Percentiles rank a stretch among this genome's conserved stretches.
These are phyloP conservation scores for Balanococcus diminutus DNA, from an alignment of 2,888 invertebrate genomes.

Conservation along the genomic window DNA sequence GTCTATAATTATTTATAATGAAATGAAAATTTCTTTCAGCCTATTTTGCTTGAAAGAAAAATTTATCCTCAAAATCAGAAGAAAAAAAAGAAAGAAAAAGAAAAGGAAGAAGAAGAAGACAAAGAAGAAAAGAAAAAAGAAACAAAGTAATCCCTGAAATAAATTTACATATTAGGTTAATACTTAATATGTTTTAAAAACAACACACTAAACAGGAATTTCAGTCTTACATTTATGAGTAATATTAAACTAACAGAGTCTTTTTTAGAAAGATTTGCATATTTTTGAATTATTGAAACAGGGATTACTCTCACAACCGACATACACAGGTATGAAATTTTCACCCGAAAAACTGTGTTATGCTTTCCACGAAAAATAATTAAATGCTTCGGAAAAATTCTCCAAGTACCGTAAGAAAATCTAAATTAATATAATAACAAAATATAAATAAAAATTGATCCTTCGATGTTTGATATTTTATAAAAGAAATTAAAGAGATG, in stretches of 20 bases:
- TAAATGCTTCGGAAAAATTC: neutral
- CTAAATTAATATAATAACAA: slow-evolving; percentile 15
- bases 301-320: slow-evolving; percentile 31
- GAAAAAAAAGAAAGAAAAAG: neutral
- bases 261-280: slow-evolving; percentile 1
- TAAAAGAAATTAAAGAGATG: slow-evolving; percentile 8
- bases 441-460: slow-evolving; percentile 38
- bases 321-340: neutral
- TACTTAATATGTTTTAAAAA: neutral
- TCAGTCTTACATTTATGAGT: slow-evolving; percentile 33
- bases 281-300: neutral
- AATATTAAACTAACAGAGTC: neutral
- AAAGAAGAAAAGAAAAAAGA: neutral
- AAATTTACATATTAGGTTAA: neutral
- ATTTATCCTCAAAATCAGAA: neutral
- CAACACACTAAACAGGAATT: slow-evolving; percentile 10
- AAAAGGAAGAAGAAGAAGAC: no score
- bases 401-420: slow-evolving; percentile 1
- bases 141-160: slow-evolving; percentile 25
- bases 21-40: slow-evolving; percentile 21
- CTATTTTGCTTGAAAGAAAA: slow-evolving; percentile 20
- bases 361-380: neutral
- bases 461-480: slow-evolving; percentile 8
- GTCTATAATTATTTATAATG: slow-evolving; percentile 3
- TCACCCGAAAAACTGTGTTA: neutral